Base-by-base conservation (phyloP, 1,140 invertebrate genomes). In the Pachypsylla venusta region DNA sequence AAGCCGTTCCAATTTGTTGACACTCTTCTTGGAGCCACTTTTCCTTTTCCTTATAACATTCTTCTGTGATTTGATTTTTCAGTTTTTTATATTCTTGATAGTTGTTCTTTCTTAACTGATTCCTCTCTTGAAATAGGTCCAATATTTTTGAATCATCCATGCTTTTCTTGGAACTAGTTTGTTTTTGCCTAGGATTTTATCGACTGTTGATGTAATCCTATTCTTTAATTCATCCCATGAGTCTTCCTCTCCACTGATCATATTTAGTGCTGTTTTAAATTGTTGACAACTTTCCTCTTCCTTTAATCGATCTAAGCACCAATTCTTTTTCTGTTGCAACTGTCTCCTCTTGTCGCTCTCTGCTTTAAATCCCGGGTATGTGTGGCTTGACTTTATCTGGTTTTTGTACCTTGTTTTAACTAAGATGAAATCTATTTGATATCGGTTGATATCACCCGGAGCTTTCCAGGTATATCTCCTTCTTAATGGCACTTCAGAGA, bases 401-500 rank as follows among this genome's bases (percentile, higher is more conserved):
- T 53, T 60, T 27, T 25, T 55, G 28, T 55, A 54, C 16, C 30
- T 54, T 7, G 14, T 54, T 57, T 67, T 67, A 0, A 68, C 63
- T 20, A 67, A 40, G 0, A 71, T 62, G 54, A 61, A 71, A 56
- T 70, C 68, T 55, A 70, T 70, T 60, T 69, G 67, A 56, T 70
- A 70, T 60, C 68, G 53, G 7, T 67, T 58, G 7, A n/a, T 64
- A 59, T 70, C 64, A 25, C 30, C 26, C 24, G 69, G 67, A 13
- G 64, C 69, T 20, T 65, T 69, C 66, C 67, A 70, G 2, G 68
- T 70, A 28, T 67, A 70, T 39, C 67, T 25, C 19, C 65, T 60
- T 48, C 26, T 54, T 19, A 28, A 19, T 48, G 53, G 42, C 2
- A 35, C 58, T 25, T 27, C 53, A 25, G n/a, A 53, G 14, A 55